Percentiles rank a stretch among this genome's conserved stretches.
Evolutionary conservation across 2,113 vertebrate species (phyloP).

Genomic region (Heptranchias perlo): DNA sequence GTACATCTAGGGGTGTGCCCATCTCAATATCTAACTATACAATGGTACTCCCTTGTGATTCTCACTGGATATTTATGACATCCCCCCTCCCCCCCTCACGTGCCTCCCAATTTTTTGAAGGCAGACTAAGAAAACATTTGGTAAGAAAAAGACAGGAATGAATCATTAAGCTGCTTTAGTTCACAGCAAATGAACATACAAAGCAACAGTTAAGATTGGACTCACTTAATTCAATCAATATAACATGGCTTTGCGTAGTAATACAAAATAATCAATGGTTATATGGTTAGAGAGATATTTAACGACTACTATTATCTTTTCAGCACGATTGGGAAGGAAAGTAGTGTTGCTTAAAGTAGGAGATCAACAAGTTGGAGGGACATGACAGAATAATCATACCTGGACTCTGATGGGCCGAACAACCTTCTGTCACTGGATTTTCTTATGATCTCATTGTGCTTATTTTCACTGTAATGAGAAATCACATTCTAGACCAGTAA

Average conservation of each 20-base stretch:
- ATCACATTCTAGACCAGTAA: not conserved
- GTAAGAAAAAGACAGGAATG: not conserved
- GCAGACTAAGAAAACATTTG: not conserved
- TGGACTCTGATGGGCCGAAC: not conserved
- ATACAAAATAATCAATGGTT: not conserved
- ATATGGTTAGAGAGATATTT: not conserved
- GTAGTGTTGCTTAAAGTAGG: not conserved
- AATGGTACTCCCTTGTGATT: not conserved
- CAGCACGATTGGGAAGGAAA: not conserved
- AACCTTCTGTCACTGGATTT: not conserved
- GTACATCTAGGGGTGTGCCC: not conserved
- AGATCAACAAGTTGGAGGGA: not conserved
- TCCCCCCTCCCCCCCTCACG: not conserved
- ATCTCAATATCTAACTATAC: not conserved
- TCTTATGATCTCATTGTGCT: not conserved
- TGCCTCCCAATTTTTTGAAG: not conserved
- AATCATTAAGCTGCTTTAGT: not conserved
- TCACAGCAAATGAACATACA: not conserved
- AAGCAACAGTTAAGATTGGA: not conserved
- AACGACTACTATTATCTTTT: not conserved
- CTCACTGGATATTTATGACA: not conserved
- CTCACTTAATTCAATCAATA: not conserved
- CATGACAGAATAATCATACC: not conserved
- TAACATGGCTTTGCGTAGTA: not conserved
- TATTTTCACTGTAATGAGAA: not conserved